Evolutionary conservation across 2,888 invertebrate species (phyloP), one percentile per base, ranked within the genome.

Genomic region (Hesperia comma): DNA sequence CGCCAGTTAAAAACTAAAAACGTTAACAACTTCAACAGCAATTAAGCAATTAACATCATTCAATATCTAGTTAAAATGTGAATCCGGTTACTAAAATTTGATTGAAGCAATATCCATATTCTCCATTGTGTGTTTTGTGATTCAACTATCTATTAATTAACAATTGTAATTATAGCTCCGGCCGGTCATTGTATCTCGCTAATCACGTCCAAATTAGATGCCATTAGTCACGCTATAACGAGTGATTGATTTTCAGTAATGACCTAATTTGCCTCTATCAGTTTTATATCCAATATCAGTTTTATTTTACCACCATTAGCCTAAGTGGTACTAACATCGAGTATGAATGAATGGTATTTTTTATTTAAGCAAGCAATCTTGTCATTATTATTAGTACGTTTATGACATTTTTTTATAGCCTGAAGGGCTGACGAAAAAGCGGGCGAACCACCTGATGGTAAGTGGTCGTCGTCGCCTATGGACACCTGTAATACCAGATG

Each of bases 211-310:
- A 61, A 61, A 61, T 61, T 51, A 37, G 61, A 61, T 61, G 49
- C 37, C 61, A 61, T 61, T 61, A 61, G 49, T 61, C 32, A 43
- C 49, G 61, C 61, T 51, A 61, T 53, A 53, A 53, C 37, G 61
- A 61, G 32, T 49, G 61, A 61, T 49, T 33, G 61, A 61, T 61
- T 61, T 61, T 32, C 49, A n/a, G 61, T 51, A 51, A 51, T 61
- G 15, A 58, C 43, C 41, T 26, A 6, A 26, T 32, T 53, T 26
- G n/a, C 53, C 7, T 51, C 21, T 51, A 32, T 53, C 12, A 32
- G 32, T 32, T 53, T 53, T 53, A 53, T 53, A 53, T 32, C 6
- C 7, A 32, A n/a, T 32, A n/a, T 14, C 32, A 19, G 19, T 49
- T 17, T 46, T 46, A 46, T 17, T 8, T n/a, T n/a, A 41, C 8